These are phyloP conservation scores for Perithous albicinctus DNA, from an alignment of 2,888 invertebrate species.

Conservation along the genomic window DNA sequence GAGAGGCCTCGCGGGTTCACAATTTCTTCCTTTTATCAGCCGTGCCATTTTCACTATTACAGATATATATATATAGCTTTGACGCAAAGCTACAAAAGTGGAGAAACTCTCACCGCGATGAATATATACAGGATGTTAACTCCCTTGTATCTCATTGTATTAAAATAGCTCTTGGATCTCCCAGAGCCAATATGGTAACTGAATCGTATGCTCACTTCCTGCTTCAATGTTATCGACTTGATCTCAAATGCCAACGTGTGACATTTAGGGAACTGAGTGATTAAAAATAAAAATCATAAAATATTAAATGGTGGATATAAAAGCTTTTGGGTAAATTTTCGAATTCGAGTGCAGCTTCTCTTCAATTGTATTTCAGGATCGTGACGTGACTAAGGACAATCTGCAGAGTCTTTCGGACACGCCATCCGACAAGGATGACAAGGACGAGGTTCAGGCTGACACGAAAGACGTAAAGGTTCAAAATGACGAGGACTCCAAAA, in stretches of 20 bases:
- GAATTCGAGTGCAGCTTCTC: too few relatives aligned
- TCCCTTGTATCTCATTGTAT: background rate
- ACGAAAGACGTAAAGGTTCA: constrained; percentile 85
- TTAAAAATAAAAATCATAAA: too few relatives aligned
- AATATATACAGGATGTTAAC: background rate
- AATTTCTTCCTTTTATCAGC: constrained; percentile 37
- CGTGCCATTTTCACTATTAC: constrained; percentile 18
- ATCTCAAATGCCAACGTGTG: too few relatives aligned
- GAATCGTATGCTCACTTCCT: background rate
- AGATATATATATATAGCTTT: too few relatives aligned
- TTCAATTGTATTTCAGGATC: constrained; percentile 70
- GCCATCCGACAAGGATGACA: constrained; percentile 69
- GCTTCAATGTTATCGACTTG: too few relatives aligned
- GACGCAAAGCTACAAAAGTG: constrained; percentile 7
- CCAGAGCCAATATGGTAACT: background rate
- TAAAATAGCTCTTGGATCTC: background rate
- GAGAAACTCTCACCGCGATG: constrained; percentile 27
- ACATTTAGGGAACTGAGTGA: too few relatives aligned
- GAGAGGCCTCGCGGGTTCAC: background rate
- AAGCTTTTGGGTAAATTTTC: too few relatives aligned
- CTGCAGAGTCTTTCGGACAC: constrained; percentile 77
- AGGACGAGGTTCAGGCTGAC: constrained; percentile 73
- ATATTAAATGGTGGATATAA: too few relatives aligned
- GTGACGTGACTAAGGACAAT: constrained; percentile 75
- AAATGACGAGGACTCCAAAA: constrained; percentile 85